Conservation (phyloP, 2,888 invertebrate genomes). For the Chrysomela aeneicollis region DNA sequence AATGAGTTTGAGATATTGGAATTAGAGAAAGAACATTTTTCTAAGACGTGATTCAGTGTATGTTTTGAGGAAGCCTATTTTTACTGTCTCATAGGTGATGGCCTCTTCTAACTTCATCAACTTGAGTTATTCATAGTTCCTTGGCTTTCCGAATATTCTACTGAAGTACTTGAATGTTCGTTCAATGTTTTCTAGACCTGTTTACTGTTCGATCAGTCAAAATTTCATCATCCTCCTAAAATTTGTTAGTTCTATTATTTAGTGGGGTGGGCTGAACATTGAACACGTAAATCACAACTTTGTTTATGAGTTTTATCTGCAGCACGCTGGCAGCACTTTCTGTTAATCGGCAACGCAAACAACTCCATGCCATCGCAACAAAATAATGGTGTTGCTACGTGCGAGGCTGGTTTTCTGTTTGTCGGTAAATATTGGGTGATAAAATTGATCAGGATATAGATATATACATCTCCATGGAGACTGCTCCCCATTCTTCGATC, state of each 20-base stretch:
- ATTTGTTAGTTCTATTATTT: neutral
- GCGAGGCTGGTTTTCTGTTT: slow-evolving; percentile 34
- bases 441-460: slow-evolving; percentile 19
- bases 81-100: too few species aligned
- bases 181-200: too few species aligned
- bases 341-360: slow-evolving; percentile 44
- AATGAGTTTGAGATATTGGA: too few species aligned
- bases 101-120: too few species aligned
- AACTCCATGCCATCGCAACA: slow-evolving; percentile 28
- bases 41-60: too few species aligned
- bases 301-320: slow-evolving; percentile 39
- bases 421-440: slow-evolving; percentile 32
- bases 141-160: too few species aligned
- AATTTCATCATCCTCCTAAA: neutral
- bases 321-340: slow-evolving; percentile 41
- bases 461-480: slow-evolving; percentile 19
- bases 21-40: too few species aligned
- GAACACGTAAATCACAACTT: slow-evolving; percentile 40
- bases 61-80: too few species aligned
- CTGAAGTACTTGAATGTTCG: too few species aligned
- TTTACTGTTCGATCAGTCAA: too few species aligned
- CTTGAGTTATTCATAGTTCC: too few species aligned
- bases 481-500: neutral
- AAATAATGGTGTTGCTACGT: slow-evolving; percentile 35
- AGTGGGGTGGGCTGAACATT: neutral